These are phyloP conservation scores for Musca vetustissima DNA, from an alignment of 1,140 invertebrate species.

Conservation along the genomic window DNA sequence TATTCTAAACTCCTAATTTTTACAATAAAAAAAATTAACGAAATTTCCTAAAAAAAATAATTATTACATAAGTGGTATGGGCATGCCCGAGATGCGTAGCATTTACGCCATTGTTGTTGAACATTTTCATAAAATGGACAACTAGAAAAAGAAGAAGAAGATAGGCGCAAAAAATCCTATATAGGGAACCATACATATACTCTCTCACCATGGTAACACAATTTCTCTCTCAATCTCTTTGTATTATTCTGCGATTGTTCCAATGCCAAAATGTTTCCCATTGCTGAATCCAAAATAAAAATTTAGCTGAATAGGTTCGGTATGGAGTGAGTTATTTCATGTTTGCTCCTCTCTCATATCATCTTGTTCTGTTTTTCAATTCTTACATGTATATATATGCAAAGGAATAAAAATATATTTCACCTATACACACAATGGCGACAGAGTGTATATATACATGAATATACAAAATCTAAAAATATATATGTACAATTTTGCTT, in stretches of 20 bases:
- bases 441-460: background rate
- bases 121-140: too few species aligned
- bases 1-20: too few species aligned
- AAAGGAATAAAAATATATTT: too few species aligned
- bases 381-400: too few species aligned
- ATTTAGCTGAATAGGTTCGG: conserved; percentile 4
- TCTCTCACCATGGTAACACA: too few species aligned
- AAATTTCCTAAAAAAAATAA: background rate
- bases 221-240: too few species aligned
- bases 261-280: conserved; percentile 2
- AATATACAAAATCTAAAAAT: background rate
- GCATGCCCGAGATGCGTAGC: background rate
- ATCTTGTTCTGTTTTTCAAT: background rate
- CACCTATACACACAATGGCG: too few species aligned
- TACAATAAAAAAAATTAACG: background rate
- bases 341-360: background rate
- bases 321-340: background rate
- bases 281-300: conserved; percentile 2
- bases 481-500: background rate
- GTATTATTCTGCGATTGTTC: background rate
- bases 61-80: conserved; percentile 11
- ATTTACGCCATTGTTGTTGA: too few species aligned
- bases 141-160: too few species aligned
- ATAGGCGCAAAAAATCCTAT: too few species aligned
- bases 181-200: too few species aligned